Percentiles rank a stretch among this genome's conserved stretches.
These are phyloP conservation scores for Sebastes paucispinis DNA, from an alignment of 2,797 vertebrate genomes.

Conservation along the genomic window DNA sequence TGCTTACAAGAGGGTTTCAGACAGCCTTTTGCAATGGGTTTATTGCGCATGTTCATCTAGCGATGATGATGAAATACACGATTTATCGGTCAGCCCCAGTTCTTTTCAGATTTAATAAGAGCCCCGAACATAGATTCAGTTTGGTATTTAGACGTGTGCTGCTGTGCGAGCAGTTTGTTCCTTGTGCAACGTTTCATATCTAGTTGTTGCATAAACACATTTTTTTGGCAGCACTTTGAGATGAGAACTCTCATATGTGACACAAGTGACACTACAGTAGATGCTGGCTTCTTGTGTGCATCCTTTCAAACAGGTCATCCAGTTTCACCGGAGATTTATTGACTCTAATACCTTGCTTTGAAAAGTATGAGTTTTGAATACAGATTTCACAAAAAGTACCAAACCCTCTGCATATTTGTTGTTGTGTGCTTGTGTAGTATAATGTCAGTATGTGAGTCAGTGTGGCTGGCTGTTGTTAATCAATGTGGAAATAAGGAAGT, in stretches of 20 bases:
- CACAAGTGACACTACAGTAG: not conserved
- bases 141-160: not conserved
- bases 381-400: not conserved
- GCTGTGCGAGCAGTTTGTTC: not conserved
- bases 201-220: conserved; percentile 1
- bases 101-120: not conserved
- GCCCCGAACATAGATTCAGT: not conserved
- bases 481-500: conserved; percentile 57
- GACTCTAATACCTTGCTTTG: not conserved
- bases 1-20: too few relatives aligned
- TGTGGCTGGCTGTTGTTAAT: conserved; percentile 58
- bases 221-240: conserved; percentile 1
- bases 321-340: not conserved
- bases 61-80: too few relatives aligned
- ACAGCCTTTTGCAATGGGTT: too few relatives aligned
- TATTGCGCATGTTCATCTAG: too few relatives aligned
- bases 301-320: not conserved
- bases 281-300: not conserved
- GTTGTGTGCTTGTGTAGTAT: conserved; percentile 12
- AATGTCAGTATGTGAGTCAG: conserved; percentile 30
- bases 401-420: conserved; percentile 2
- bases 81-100: not conserved
- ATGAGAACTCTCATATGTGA: not conserved
- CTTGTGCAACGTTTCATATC: not conserved
- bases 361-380: not conserved